Conservation (phyloP, 2,113 vertebrate genomes). For the Hassar affinis region DNA sequence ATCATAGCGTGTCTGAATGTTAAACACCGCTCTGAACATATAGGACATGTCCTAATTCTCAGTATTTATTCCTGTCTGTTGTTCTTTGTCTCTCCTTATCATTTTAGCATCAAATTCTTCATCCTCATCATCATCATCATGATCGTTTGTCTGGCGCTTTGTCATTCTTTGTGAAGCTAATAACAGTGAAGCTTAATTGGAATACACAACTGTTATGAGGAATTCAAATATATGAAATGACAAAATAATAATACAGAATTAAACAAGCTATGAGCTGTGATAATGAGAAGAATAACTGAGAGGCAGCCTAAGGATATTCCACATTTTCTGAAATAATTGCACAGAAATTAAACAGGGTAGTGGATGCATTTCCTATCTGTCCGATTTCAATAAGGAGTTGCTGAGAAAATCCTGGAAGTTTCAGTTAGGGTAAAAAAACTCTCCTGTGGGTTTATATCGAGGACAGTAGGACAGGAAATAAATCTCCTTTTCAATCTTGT, state of each 20-base stretch:
- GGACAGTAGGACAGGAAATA: slow-evolving; percentile 36
- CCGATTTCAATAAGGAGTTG: background rate
- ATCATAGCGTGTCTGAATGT: background rate
- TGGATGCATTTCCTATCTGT: background rate
- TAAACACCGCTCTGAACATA: background rate
- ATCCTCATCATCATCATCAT: too few species aligned
- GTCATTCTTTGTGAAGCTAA: slow-evolving; percentile 21
- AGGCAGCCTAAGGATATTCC: background rate
- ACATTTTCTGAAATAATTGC: background rate
- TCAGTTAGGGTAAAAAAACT: background rate
- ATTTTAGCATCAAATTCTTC: slow-evolving; percentile 8
- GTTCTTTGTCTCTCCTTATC: background rate
- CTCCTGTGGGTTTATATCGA: slow-evolving; percentile 10
- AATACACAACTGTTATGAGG: background rate
- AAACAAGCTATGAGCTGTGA: background rate
- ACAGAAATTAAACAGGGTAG: background rate
- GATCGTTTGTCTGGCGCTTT: background rate
- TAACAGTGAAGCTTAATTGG: slow-evolving; percentile 21
- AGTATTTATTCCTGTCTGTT: background rate
- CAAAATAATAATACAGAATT: slow-evolving; percentile 24
- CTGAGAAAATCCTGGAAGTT: slow-evolving; percentile 4
- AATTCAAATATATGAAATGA: slow-evolving; percentile 21
- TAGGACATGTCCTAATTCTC: background rate
- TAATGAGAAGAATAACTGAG: too few species aligned
- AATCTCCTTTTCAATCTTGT: slow-evolving; percentile 2